Evolutionary conservation across 2,888 invertebrate species (phyloP), one percentile per base, ranked within the genome.

Genomic region (Dendrolimus pini): DNA sequence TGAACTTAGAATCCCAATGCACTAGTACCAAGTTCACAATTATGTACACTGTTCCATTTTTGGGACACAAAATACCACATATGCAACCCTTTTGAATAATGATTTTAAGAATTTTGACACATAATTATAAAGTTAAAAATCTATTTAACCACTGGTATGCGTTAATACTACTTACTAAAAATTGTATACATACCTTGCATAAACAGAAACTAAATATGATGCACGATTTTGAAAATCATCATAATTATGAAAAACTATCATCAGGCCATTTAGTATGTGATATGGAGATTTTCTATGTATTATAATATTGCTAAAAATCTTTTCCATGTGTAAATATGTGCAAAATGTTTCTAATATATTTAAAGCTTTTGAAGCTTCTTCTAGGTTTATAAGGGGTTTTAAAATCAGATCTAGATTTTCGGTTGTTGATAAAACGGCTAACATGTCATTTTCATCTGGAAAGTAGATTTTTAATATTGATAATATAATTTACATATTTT

Each of bases 191-290:
- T 72, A 89, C 89, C 87, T 83, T 63, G 82, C 74, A 60, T 81
- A 74, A 8, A 84, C 72, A 55, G 76, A 61, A 47, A 83, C 53
- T 12, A 61, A 60, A 30, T 30, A 30, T 6, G 30, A 30, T 30
- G 30, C 30, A 30, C 61, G 61, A 58, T 67, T 58, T 41, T 14
- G 55, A 30, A 57, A 41, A 2, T 56, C 58, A 12, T 62, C 56
- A 41, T 60, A 61, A 41, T 69, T 65, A 52, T 72, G 58, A 55
- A 78, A 68, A 9, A 79, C 57, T 1, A 87, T 54, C 78, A 85
- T 77, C 1, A 80, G 59, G 0, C 89, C 86, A 72, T 85, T 72
- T 0, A 89, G 67, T 1, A 66, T 60, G 59, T 89, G 85, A 60
- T 80, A 80, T 0, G 85, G 83, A 8, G 81, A 82, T 18, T 66